Conservation (phyloP, 2,113 vertebrate genomes). For the Petrocephalus microphthalmus region DNA sequence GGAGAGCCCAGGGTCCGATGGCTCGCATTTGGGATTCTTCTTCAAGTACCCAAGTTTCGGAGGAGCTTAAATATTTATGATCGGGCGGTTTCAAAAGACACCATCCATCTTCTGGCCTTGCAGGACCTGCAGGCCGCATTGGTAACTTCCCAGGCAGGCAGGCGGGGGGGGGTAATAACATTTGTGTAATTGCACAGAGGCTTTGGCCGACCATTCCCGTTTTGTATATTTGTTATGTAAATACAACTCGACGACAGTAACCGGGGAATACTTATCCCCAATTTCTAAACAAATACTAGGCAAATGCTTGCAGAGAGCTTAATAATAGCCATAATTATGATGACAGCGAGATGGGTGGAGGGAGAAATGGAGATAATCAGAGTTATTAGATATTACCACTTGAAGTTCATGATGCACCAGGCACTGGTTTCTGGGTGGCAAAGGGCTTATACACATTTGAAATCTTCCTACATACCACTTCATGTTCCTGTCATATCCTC, state of each 20-base stretch:
- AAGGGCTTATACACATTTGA: not conserved
- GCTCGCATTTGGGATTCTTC: conserved; percentile 23
- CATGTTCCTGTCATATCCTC: not conserved
- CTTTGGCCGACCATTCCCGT: conserved; percentile 2
- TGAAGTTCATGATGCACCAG: conserved; percentile 35
- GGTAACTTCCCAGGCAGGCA: conserved; percentile 25
- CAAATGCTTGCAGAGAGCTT: not conserved
- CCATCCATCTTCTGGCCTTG: not conserved
- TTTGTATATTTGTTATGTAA: conserved; percentile 31
- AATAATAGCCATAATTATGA: conserved; percentile 25
- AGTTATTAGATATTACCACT: conserved; percentile 53
- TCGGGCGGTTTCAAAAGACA: conserved; percentile 20
- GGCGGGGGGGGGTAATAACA: conserved; percentile 22
- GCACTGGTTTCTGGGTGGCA: not conserved
- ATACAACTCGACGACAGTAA: conserved; percentile 24
- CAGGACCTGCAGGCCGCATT: conserved; percentile 19
- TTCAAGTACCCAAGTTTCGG: conserved; percentile 21
- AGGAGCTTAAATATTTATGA: conserved; percentile 29
- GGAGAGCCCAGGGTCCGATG: conserved; percentile 6
- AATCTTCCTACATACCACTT: not conserved
- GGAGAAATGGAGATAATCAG: conserved; percentile 42
- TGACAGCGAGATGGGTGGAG: conserved; percentile 12
- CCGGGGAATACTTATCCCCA: conserved; percentile 31
- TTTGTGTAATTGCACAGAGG: conserved; percentile 23
- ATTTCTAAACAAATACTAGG: conserved; percentile 32